Conservation (phyloP, 1,140 invertebrate genomes). For the Macrobrachium rosenbergii region DNA sequence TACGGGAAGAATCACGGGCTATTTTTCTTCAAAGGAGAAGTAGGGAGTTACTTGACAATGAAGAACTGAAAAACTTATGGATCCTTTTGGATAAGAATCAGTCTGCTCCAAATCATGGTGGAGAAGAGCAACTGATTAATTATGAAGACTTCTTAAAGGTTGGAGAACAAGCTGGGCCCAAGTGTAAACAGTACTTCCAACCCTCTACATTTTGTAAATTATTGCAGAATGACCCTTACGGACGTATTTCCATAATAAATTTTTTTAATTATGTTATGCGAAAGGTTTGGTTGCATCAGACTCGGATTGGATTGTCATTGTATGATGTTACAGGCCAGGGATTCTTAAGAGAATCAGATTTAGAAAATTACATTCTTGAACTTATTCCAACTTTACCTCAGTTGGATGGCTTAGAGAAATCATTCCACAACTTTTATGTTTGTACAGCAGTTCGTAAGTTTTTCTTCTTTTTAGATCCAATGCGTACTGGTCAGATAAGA, state of each 20-base stretch:
- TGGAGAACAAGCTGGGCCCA: conserved; percentile 75
- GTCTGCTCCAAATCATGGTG: conserved; percentile 76
- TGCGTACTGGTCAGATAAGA: conserved; percentile 87
- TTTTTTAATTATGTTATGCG: conserved; percentile 97
- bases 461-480: conserved; percentile 93
- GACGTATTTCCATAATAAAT: conserved; percentile 84
- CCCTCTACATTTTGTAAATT: conserved; percentile 89
- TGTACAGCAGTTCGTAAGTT: conserved; percentile 96
- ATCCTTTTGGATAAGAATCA: conserved; percentile 85
- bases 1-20: conserved; percentile 89
- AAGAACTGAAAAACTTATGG: conserved; percentile 89
- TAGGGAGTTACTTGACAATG: conserved; percentile 85
- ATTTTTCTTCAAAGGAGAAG: conserved; percentile 88
- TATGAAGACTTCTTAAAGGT: conserved; percentile 88
- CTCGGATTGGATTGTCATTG: conserved; percentile 89
- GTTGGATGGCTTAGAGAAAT: conserved; percentile 89
- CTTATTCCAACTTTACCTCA: conserved; percentile 91
- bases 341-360: conserved; percentile 87
- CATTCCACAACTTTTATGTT: conserved; percentile 96
- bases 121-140: conserved; percentile 86
- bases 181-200: conserved; percentile 85
- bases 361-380: conserved; percentile 96
- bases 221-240: conserved; percentile 85
- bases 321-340: conserved; percentile 95
- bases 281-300: conserved; percentile 94